Conservation (phyloP, 2,113 vertebrate genomes). For the Megalops atlanticus region DNA sequence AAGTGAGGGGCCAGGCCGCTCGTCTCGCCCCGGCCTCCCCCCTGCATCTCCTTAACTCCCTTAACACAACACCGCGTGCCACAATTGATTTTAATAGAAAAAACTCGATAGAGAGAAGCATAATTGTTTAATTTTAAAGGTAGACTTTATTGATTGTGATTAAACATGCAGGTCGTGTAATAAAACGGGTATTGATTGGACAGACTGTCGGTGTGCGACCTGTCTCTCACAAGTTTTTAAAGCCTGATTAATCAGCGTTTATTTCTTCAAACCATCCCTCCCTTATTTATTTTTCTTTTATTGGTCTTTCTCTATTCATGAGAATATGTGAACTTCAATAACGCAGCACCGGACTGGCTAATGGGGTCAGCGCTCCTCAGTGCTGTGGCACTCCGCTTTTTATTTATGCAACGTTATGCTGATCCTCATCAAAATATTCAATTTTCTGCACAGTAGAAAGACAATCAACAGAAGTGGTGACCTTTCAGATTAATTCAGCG, state of each 20-base stretch:
- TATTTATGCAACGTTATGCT: not conserved
- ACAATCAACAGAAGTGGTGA: not conserved
- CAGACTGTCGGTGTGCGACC: constrained; percentile 35
- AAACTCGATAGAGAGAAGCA: constrained; percentile 66
- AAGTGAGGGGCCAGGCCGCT: not conserved
- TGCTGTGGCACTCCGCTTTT: not conserved
- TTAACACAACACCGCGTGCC: constrained; percentile 28
- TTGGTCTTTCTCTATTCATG: not conserved
- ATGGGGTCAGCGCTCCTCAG: not conserved
- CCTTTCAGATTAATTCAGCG: not conserved
- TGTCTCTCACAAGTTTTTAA: constrained; percentile 53
- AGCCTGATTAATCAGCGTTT: constrained; percentile 57
- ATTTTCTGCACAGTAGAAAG: not conserved
- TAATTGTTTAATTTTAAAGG: constrained; percentile 80
- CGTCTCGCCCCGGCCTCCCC: not conserved
- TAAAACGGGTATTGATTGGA: constrained; percentile 61
- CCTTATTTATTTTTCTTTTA: not conserved
- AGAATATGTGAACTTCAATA: not conserved
- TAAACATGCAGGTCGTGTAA: constrained; percentile 68
- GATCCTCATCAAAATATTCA: not conserved
- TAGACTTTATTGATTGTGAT: constrained; percentile 72
- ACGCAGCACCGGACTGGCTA: not conserved
- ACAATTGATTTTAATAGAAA: constrained; percentile 63
- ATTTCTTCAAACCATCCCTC: constrained; percentile 40
- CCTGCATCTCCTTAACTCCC: not conserved